Base-by-base conservation (phyloP, 2,888 invertebrate species). In the Isotomurus palustris region DNA sequence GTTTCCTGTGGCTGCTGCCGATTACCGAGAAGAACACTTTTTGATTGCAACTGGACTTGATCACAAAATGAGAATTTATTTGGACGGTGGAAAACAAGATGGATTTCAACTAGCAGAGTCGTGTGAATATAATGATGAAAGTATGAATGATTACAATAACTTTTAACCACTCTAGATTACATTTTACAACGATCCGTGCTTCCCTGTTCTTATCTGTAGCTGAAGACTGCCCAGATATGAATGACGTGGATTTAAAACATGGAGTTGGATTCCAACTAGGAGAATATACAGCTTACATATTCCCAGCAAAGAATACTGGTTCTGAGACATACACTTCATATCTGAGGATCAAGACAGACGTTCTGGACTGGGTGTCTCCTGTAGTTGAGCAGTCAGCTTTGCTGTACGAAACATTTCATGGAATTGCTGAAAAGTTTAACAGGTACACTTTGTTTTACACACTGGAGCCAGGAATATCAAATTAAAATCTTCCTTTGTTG, bases 1-100 rank as follows among this genome's bases (percentile, higher is more conserved):
- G 3, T 52, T 51, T 27, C 56, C 67, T 1, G 35, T 65, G 14
- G 45, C 43, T 3, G 49, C 60, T 19, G 54, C 58, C 3, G 60
- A 62, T 8, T 60, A 60, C 21, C 27, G 61, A 5, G 62, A 60
- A 36, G 65, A 67, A 53, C 29, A 52, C 5, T 48, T 68, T 14
- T 41, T 66, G 2, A 22, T 68, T 3, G 40, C 38, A 10, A 28
- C 27, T 27, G 41, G 50, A 6, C 40, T 24, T 1, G 19, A 49
- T n/a, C 56, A 52, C 1, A 21, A 43, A 4, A 50, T 58, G 1
- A 51, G 60, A 25, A 41, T 66, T 8, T 41, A 62, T 2, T 38
- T 44, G n/a, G 64, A 55, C 50, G 60, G 62, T 57, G 60, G 59
- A 10, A 28, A 22, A 2, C 25, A 55, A 25, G 21, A 27, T 14